Evolutionary conservation across 2,113 vertebrate genomes (phyloP).

Genomic region (Apaloderma vittatum): DNA sequence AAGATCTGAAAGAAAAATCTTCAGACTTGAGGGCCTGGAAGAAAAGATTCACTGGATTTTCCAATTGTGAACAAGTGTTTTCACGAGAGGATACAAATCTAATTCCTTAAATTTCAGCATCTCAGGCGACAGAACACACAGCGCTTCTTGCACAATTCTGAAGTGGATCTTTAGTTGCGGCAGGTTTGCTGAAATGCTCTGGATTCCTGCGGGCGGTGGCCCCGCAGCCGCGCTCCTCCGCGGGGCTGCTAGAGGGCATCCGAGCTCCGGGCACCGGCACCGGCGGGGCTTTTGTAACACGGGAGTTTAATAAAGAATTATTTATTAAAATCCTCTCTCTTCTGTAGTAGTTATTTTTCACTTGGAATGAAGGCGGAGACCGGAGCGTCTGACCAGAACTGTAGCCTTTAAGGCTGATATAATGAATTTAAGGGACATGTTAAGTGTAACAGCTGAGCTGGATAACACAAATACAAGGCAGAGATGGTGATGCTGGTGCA

Average conservation of each 20-base stretch:
- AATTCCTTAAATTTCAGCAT: background rate
- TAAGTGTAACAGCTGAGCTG: too few species aligned
- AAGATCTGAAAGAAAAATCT: background rate
- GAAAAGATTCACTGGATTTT: background rate
- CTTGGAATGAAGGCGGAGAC: background rate
- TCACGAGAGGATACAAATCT: background rate
- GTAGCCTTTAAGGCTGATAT: fast-evolving
- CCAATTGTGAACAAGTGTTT: background rate
- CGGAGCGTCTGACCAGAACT: background rate
- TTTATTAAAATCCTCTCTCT: background rate
- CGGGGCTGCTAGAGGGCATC: background rate
- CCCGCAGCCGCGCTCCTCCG: background rate
- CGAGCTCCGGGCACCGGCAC: background rate
- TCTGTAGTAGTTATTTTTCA: background rate
- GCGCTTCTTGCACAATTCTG: background rate
- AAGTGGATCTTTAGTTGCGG: background rate
- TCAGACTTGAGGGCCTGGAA: background rate
- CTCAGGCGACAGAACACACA: fast-evolving
- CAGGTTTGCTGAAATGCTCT: background rate
- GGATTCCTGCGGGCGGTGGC: background rate
- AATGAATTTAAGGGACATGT: background rate
- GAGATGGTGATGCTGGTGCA: background rate
- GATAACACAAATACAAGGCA: background rate
- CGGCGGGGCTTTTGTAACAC: background rate
- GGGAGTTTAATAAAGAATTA: slow-evolving; percentile 21